Evolutionary conservation across 2,797 vertebrate species (phyloP).

Genomic region (Agapornis canus): DNA sequence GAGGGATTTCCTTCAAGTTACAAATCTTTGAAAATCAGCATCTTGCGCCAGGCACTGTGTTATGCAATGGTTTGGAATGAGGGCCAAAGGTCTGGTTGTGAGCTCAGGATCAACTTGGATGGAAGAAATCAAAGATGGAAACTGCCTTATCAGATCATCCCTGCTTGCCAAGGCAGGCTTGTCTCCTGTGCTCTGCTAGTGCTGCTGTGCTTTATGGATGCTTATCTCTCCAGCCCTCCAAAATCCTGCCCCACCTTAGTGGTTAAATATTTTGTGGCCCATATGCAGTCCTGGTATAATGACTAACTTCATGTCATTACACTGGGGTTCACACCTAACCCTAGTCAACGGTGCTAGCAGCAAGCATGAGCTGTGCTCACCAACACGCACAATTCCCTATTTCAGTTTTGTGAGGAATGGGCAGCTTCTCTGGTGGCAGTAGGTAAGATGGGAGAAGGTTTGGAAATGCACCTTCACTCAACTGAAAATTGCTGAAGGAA

Average conservation of each 20-base stretch:
- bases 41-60: not conserved
- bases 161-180: not conserved
- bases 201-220: not conserved
- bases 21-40: conserved; percentile 10
- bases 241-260: not conserved
- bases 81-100: not conserved
- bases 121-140: not conserved
- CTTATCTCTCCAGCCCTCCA: not conserved
- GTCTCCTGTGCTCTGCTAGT: not conserved
- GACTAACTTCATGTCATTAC: fast-evolving
- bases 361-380: not conserved
- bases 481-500: not conserved
- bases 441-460: not conserved
- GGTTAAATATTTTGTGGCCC: not conserved
- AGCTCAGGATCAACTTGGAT: not conserved
- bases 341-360: not conserved
- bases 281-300: not conserved
- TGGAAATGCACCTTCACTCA: not conserved
- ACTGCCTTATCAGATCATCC: conserved; percentile 7
- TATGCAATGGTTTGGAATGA: not conserved
- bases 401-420: fast-evolving
- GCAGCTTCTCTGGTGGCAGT: not conserved
- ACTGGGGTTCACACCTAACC: not conserved
- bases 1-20: conserved; percentile 48
- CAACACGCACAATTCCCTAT: fast-evolving